These are phyloP conservation scores for Mercenaria mercenaria DNA, from an alignment of 1,140 invertebrate genomes.

Conservation along the genomic window DNA sequence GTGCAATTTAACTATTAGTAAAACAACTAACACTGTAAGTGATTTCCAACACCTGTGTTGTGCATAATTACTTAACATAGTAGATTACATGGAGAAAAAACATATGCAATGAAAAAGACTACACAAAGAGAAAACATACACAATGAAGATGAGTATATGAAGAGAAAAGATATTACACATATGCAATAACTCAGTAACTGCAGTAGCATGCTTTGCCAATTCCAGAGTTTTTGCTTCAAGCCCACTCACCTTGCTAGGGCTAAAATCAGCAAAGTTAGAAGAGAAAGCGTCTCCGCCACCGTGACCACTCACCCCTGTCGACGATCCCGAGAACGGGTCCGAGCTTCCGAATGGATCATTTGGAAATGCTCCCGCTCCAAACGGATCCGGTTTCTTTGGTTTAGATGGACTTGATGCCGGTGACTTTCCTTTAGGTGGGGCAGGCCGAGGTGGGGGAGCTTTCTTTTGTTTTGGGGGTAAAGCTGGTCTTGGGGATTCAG, in stretches of 20 bases:
- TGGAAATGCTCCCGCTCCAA: slow-evolving; percentile 46
- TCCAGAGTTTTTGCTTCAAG: not conserved
- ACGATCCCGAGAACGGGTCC: slow-evolving; percentile 60
- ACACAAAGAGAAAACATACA: not conserved
- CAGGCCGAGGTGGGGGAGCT: slow-evolving; percentile 63
- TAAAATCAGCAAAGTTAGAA: slow-evolving; percentile 67
- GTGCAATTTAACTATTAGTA: too few relatives aligned
- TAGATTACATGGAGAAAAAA: too few relatives aligned
- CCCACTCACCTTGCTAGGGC: slow-evolving; percentile 64
- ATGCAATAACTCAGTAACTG: slow-evolving; percentile 16
- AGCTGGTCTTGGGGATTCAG: slow-evolving; percentile 62
- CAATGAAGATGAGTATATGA: not conserved
- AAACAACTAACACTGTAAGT: too few relatives aligned
- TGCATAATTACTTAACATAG: too few relatives aligned
- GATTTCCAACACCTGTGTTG: too few relatives aligned
- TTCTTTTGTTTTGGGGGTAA: slow-evolving; percentile 68
- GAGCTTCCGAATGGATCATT: slow-evolving; percentile 61
- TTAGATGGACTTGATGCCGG: slow-evolving; percentile 56
- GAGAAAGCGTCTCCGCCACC: slow-evolving; percentile 52
- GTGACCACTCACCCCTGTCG: slow-evolving; percentile 56
- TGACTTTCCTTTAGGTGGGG: slow-evolving; percentile 54
- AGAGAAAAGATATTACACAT: not conserved
- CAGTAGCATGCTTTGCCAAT: not conserved
- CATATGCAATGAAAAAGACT: not conserved
- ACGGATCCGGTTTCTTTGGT: slow-evolving; percentile 53